Conservation (phyloP, 2,888 invertebrate species). For the Drosophila stalkeri region DNA sequence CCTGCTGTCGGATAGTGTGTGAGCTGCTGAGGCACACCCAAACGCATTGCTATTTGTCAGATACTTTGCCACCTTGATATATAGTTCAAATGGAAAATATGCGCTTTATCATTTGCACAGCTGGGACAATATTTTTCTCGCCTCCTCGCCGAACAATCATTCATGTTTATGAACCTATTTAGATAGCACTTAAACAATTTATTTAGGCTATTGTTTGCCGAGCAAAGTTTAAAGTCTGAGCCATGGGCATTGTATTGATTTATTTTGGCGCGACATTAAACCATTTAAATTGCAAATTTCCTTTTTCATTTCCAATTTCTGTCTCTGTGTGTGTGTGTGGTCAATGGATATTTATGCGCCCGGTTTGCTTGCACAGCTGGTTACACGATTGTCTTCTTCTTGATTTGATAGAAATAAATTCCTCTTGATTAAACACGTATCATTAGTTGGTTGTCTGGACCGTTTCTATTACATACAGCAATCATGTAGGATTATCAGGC, state of each 20-base stretch:
- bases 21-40: not conserved
- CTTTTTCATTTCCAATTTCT: not conserved
- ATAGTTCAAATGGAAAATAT: not conserved
- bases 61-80: not conserved
- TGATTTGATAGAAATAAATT: slow-evolving; percentile 56
- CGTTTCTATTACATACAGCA: not conserved
- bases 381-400: slow-evolving; percentile 22
- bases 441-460: slow-evolving; percentile 40
- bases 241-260: slow-evolving; percentile 42
- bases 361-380: slow-evolving; percentile 40
- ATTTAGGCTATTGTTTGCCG: slow-evolving; percentile 37
- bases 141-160: not conserved
- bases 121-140: slow-evolving; percentile 4
- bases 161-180: slow-evolving; percentile 23
- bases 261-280: slow-evolving; percentile 58
- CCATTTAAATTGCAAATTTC: slow-evolving; percentile 54
- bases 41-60: not conserved
- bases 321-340: not conserved
- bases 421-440: slow-evolving; percentile 64
- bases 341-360: slow-evolving; percentile 49
- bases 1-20: not conserved
- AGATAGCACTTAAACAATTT: slow-evolving; percentile 23
- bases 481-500: slow-evolving; percentile 3
- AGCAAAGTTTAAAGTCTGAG: slow-evolving; percentile 31
- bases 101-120: slow-evolving; percentile 3